Conservation (phyloP, 2,113 vertebrate species). For the Bubo scandiacus region DNA sequence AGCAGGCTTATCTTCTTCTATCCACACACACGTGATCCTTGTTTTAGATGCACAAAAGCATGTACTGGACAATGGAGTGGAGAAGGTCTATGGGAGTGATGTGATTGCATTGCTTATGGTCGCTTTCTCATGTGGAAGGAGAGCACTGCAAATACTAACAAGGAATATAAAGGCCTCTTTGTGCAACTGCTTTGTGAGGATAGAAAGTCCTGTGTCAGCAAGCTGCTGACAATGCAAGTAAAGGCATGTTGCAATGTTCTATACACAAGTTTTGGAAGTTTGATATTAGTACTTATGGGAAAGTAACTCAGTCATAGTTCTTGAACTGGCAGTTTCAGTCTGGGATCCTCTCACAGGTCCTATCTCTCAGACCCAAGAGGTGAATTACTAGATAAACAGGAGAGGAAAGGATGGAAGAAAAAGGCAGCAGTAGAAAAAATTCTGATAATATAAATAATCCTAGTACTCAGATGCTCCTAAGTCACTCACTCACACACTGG, state of each 20-base stretch:
- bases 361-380: neutral
- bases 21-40: neutral
- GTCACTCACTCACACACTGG: neutral
- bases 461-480: neutral
- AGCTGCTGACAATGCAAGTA: slow-evolving; percentile 35
- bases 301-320: slow-evolving; percentile 42
- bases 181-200: neutral
- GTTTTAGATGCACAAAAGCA: neutral
- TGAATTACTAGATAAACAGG: slow-evolving; percentile 14
- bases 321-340: slow-evolving; percentile 1
- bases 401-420: neutral
- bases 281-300: slow-evolving; percentile 17
- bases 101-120: neutral
- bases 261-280: neutral
- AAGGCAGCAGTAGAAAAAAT: neutral
- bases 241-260: slow-evolving; percentile 22
- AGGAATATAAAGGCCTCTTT: neutral
- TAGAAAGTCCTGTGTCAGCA: neutral
- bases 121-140: neutral
- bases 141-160: neutral
- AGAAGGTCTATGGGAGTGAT: neutral
- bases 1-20: neutral
- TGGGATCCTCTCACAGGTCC: neutral
- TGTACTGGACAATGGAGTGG: neutral
- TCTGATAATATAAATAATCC: neutral